Evolutionary conservation across 2,113 vertebrate genomes (phyloP), one percentile per base, ranked within the genome.

Genomic region (Cariama cristata): DNA sequence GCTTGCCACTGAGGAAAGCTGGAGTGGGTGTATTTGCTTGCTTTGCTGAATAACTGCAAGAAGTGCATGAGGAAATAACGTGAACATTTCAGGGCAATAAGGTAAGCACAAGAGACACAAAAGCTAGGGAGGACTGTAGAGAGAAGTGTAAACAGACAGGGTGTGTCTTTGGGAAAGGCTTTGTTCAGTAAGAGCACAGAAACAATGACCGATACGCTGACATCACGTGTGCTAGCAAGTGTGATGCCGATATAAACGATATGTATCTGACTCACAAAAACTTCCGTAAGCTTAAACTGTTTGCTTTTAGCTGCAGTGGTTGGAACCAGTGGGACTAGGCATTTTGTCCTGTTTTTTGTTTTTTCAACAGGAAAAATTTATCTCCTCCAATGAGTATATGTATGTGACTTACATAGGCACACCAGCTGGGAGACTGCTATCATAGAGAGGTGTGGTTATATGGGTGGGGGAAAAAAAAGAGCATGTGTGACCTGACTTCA

Each of bases 191-290:
- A 28, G 15, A 53, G 15, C 49, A 40, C 28, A 50, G 22, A 63
- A 89, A 53, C 14, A 11, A 9, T 1, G 4, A 4, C 7, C 28
- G 50, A 8, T 18, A 6, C 0, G 1, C 8, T 45, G 60, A 71
- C 16, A 15, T 11, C 16, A 28, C 79, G 56, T 11, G 7, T 16
- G 26, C 18, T 45, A 33, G 38, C 8, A 72, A 75, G 13, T 0
- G 0, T 8, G 15, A 56, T 21, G 7, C 30, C 4, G 5, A 32
- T 68, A 75, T 3, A 42, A 60, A 56, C 24, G 6, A 2, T 0
- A 0, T 4, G 7, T 17, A 3, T 2, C 11, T 17, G 14, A 74
- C 14, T 18, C 42, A 53, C 3, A 23, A n/a, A 66, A 66, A 3
- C 22, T 79, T 71, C 52, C 7, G 5, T 44, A 45, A 79, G 8